Conservation (phyloP, 1,140 invertebrate species). For the Orius insidiosus region DNA sequence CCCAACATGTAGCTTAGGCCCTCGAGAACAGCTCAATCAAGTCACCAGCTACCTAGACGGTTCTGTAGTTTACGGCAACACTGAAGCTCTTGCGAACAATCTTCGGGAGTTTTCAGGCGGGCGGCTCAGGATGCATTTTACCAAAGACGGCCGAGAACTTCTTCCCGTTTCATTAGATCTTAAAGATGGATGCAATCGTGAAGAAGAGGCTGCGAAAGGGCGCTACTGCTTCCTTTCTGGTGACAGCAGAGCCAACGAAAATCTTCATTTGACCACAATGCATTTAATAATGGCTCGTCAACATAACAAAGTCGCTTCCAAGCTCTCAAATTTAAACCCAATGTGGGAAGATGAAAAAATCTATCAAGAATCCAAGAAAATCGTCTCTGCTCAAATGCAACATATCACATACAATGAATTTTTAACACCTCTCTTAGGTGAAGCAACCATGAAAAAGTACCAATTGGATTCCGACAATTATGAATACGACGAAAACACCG, state of each 20-base stretch:
- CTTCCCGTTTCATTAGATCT: conserved; percentile 51
- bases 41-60: conserved; percentile 81
- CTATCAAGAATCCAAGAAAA: conserved; percentile 61
- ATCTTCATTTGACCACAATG: conserved; percentile 66
- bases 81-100: conserved; percentile 29
- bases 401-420: conserved; percentile 83
- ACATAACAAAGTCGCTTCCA: conserved; percentile 58
- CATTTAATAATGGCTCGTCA: conserved; percentile 62
- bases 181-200: conserved; percentile 56
- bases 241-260: conserved; percentile 62
- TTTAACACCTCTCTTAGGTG: conserved; percentile 59
- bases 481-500: conserved; percentile 49
- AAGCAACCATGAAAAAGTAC: conserved; percentile 17
- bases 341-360: conserved; percentile 65
- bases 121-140: conserved; percentile 30
- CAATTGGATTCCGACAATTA: conserved; percentile 14
- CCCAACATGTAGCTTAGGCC: conserved; percentile 65
- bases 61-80: conserved; percentile 66
- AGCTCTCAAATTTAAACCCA: conserved; percentile 48
- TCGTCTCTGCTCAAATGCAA: conserved; percentile 68
- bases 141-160: conserved; percentile 41
- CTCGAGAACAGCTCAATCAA: conserved; percentile 77
- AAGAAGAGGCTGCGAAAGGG: conserved; percentile 41
- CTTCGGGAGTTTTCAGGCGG: conserved; percentile 40
- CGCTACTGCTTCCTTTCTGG: conserved; percentile 64